Percentiles rank a stretch among this genome's conserved stretches.
phyloP scores from a whole-genome alignment of 2,888 invertebrate species.

The Xestia rhomboidea region DNA sequence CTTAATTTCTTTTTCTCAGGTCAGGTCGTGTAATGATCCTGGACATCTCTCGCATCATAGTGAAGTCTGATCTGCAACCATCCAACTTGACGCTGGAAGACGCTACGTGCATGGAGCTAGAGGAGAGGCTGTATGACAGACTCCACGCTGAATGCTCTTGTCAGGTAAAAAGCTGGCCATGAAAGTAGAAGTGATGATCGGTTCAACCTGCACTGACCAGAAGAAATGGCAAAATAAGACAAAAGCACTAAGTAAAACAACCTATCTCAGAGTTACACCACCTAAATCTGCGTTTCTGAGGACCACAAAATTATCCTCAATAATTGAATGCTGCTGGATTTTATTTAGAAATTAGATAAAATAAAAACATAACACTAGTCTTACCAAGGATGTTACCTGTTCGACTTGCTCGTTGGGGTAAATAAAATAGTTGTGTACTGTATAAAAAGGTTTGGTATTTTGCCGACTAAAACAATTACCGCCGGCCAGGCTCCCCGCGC shows the following conservation, averaged over 20 bases:
- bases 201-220: neutral
- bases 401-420: no score
- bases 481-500: no score
- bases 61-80: constrained; percentile 94
- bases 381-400: no score
- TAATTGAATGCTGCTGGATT: neutral
- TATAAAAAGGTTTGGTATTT: no score
- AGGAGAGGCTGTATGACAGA: constrained; percentile 94
- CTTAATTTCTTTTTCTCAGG: constrained; percentile 76
- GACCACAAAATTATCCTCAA: neutral
- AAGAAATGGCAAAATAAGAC: neutral
- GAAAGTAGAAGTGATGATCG: neutral
- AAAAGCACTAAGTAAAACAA: neutral
- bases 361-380: no score
- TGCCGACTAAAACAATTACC: no score
- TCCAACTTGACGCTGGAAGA: constrained; percentile 92
- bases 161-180: constrained; percentile 87
- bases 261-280: neutral
- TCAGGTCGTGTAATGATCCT: constrained; percentile 93
- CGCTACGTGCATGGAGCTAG: constrained; percentile 95
- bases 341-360: neutral
- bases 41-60: constrained; percentile 93
- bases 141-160: constrained; percentile 93
- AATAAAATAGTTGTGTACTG: no score
- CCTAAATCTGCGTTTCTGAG: neutral